phyloP scores from a whole-genome alignment of 2,113 vertebrate species.

The Nannobrachium achirus region DNA sequence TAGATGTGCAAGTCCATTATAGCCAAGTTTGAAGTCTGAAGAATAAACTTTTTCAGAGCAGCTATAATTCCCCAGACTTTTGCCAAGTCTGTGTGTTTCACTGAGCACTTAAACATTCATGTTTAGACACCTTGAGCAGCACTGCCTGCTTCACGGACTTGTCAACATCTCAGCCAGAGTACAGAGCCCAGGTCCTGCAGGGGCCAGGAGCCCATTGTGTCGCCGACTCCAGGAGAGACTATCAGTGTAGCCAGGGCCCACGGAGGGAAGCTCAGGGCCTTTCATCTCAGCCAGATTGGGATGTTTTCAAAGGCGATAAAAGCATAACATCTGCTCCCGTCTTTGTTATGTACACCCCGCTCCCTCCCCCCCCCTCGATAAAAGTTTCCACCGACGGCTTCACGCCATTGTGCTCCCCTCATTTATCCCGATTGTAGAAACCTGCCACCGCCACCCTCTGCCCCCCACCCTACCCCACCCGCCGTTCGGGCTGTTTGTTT shows the following conservation, averaged over 20 bases:
- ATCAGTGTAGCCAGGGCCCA: constrained; percentile 23
- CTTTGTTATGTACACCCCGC: constrained; percentile 42
- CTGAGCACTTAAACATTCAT: too few species aligned
- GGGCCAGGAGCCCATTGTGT: constrained; percentile 42
- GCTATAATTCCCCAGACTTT: too few species aligned
- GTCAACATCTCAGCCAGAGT: too few species aligned
- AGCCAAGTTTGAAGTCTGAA: too few species aligned
- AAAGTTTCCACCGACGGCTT: constrained; percentile 57
- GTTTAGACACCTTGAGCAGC: too few species aligned
- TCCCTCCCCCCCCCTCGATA: constrained; percentile 20
- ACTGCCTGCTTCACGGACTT: too few species aligned
- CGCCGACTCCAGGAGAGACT: constrained; percentile 15
- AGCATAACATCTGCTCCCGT: constrained; percentile 70
- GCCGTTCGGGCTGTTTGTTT: constrained; percentile 48
- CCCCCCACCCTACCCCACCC: constrained; percentile 2
- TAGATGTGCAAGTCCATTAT: too few species aligned
- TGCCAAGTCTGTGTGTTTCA: too few species aligned
- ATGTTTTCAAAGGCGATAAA: constrained; percentile 65
- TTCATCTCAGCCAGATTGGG: constrained; percentile 64
- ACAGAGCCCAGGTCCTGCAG: constrained; percentile 37
- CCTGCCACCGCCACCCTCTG: neutral
- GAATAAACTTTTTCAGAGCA: too few species aligned
- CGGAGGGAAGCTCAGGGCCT: constrained; percentile 40
- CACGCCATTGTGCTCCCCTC: constrained; percentile 48
- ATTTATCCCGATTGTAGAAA: constrained; percentile 24